These are phyloP conservation scores for Exephanes ischioxanthus DNA, from an alignment of 2,888 invertebrate genomes.

Conservation along the genomic window DNA sequence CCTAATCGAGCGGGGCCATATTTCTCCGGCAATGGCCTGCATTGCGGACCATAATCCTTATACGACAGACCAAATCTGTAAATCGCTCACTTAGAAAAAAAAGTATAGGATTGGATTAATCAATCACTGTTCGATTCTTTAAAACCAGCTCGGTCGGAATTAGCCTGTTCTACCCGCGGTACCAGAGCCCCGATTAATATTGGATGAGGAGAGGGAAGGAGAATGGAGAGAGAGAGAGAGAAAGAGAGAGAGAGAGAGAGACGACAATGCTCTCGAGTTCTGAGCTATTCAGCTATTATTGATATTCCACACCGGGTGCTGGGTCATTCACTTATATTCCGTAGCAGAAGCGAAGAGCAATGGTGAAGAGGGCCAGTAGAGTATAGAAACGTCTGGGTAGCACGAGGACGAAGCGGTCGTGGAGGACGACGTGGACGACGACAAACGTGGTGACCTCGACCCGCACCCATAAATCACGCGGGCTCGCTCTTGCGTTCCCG, in stretches of 20 bases:
- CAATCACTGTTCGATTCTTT: too few relatives aligned
- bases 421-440: slow-evolving; percentile 67
- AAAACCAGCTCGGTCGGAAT: too few relatives aligned
- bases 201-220: slow-evolving; percentile 10
- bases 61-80: too few relatives aligned
- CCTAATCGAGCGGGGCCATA: too few relatives aligned
- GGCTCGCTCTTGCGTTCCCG: slow-evolving; percentile 35
- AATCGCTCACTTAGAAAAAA: too few relatives aligned
- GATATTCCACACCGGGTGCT: slow-evolving; percentile 57
- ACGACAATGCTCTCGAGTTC: slow-evolving; percentile 51
- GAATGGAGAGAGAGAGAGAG: slow-evolving; percentile 13
- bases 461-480: slow-evolving; percentile 67
- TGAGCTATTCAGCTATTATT: slow-evolving; percentile 63
- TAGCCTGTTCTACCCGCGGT: too few relatives aligned
- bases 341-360: slow-evolving; percentile 50
- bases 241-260: slow-evolving; percentile 36
- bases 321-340: slow-evolving; percentile 65
- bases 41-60: too few relatives aligned
- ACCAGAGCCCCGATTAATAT: slow-evolving; percentile 43
- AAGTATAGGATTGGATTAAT: too few relatives aligned
- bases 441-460: slow-evolving; percentile 69
- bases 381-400: slow-evolving; percentile 61
- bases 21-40: too few relatives aligned
- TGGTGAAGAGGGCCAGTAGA: slow-evolving; percentile 56
- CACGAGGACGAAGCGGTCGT: slow-evolving; percentile 48